Base-by-base conservation (phyloP, 2,113 vertebrate genomes). In the Scatophagus argus region DNA sequence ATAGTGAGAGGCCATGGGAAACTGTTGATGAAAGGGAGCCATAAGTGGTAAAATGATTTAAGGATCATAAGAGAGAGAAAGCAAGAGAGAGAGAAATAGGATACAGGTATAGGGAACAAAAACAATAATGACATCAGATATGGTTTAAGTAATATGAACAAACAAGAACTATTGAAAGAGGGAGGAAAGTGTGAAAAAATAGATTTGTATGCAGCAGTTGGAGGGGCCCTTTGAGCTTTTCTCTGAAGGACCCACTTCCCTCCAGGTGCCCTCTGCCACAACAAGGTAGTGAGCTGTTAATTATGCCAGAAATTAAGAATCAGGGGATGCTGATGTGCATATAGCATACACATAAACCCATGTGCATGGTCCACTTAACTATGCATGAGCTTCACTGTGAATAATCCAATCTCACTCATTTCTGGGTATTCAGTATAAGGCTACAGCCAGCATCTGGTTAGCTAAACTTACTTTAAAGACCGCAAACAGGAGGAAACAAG, bases 171-270 rank as follows among this genome's bases (percentile, higher is more conserved):
- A 16, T 3, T 19, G 12, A n/a, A 67, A 51, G 43, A 32, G 46
- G 11, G 3, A 31, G 60, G 38, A 54, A 60, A 12, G 2, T 38
- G 64, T 58, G 43, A 46, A 65, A 13, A 52, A 39, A 29, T 38
- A 14, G 74, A 38, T 90, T 87, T 79, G 76, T 76, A 83, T 80
- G 70, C 85, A 27, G 52, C 14, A 25, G 60, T 56, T 51, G 39
- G 7, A 6, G 43, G 49, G 58, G 38, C 64, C 74, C 62, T 74
- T 46, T 59, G 67, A 79, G 75, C 75, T 34, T 66, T 69, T 60
- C 70, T 80, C 62, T 60, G 25, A 38, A 80, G 69, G 69, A 64
- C 31, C 41, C 41, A 10, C 68, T 38, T 80, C 67, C 65, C 71
- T 80, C 65, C 65, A 79, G 87, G 66, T 81, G 39, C 62, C 77